A percentile compares a stretch with the other conserved stretches of the same genome.
Conservation (phyloP, 2,797 vertebrate species). For the Acipenser transmontanus region DNA sequence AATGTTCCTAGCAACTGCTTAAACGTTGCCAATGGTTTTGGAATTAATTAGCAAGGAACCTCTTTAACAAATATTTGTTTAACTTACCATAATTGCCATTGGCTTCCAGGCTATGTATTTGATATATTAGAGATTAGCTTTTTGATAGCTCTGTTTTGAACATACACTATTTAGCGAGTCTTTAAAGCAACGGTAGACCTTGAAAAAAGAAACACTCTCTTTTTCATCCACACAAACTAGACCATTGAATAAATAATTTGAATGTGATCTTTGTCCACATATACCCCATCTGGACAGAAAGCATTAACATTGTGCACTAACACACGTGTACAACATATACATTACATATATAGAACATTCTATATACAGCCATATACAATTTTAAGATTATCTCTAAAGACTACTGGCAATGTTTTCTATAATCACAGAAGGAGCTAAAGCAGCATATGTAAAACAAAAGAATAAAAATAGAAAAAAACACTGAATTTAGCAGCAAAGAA, state of each 20-base stretch:
- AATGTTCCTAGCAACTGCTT: no score
- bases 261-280: constrained; percentile 47
- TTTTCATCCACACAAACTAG: constrained; percentile 5
- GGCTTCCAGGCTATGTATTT: neutral
- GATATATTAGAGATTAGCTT: neutral
- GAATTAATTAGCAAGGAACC: no score
- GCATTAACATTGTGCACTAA: constrained; percentile 57
- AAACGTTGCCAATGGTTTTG: no score
- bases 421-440: constrained; percentile 45
- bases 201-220: constrained; percentile 2
- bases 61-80: no score
- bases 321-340: constrained; percentile 70
- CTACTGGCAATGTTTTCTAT: constrained; percentile 56
- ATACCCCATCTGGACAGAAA: constrained; percentile 45
- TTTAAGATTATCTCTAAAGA: constrained; percentile 59
- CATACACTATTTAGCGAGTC: neutral
- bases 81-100: neutral
- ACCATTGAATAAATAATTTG: constrained; percentile 44
- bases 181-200: neutral
- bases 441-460: constrained; percentile 23
- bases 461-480: constrained; percentile 17
- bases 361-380: constrained; percentile 70
- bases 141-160: neutral
- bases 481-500: no score
- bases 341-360: constrained; percentile 66